These are phyloP conservation scores for Helicoverpa armigera DNA, from an alignment of 1,140 invertebrate genomes.

Conservation along the genomic window DNA sequence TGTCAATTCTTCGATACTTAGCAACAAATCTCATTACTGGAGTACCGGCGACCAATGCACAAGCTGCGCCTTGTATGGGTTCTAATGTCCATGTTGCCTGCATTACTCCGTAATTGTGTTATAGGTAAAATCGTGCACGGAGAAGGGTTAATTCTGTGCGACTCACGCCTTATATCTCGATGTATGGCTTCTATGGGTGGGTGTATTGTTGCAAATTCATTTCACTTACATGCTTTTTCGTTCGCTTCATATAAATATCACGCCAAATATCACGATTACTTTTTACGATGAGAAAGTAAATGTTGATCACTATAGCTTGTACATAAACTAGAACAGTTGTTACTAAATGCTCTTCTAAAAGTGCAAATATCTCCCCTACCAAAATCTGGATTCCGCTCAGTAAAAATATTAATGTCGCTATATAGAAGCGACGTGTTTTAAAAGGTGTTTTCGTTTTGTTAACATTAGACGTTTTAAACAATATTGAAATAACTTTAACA, in stretches of 20 bases:
- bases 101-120: conserved; percentile 31
- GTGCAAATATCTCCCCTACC: no score
- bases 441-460: no score
- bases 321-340: background rate
- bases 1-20: conserved; percentile 27
- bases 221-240: no score
- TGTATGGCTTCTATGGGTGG: conserved; percentile 30
- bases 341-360: no score
- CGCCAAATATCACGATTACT: background rate
- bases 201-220: background rate
- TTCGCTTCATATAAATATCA: background rate
- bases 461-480: background rate
- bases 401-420: conserved; percentile 4
- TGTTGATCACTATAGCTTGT: background rate
- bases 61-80: conserved; percentile 25
- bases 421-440: background rate
- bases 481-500: background rate
- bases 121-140: conserved; percentile 15
- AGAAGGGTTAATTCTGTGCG: background rate
- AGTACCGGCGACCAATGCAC: conserved; percentile 23
- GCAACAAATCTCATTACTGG: conserved; percentile 29
- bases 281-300: background rate
- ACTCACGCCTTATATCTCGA: conserved; percentile 12
- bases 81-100: conserved; percentile 8
- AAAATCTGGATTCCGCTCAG: background rate